Percentiles rank a stretch among this genome's conserved stretches.
Conservation (phyloP, 2,797 vertebrate genomes). For the Alosa sapidissima region DNA sequence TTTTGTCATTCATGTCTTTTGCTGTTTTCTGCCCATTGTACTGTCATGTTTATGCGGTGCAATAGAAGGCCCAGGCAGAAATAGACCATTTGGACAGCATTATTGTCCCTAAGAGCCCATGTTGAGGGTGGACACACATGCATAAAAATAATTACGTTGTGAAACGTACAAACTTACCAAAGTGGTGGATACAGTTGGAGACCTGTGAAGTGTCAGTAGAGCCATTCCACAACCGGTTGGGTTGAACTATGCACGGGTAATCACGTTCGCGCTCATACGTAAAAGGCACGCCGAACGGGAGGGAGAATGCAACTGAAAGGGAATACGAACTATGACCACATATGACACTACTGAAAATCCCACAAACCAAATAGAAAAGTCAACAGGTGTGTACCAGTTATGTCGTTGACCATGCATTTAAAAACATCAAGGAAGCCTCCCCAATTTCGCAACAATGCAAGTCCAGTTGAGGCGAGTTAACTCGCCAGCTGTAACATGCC, state of each 20-base stretch:
- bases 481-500: background rate
- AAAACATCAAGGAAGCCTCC: background rate
- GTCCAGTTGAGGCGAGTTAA: background rate
- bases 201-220: constrained; percentile 74
- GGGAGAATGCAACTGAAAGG: background rate
- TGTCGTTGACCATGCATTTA: background rate
- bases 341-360: background rate
- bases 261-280: constrained; percentile 43
- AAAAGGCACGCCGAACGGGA: background rate
- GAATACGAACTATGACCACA: background rate
- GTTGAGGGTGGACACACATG: background rate
- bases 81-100: background rate
- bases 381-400: background rate
- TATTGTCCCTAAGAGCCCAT: too few relatives aligned
- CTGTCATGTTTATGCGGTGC: background rate
- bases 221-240: constrained; percentile 65
- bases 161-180: constrained; percentile 62
- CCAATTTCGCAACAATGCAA: constrained; percentile 15
- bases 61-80: background rate
- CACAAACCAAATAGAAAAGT: background rate
- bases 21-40: background rate
- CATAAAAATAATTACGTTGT: background rate
- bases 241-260: constrained; percentile 43
- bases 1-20: background rate
- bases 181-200: constrained; percentile 64